phyloP scores from a whole-genome alignment of 2,888 invertebrate species.

The Patella depressa region DNA sequence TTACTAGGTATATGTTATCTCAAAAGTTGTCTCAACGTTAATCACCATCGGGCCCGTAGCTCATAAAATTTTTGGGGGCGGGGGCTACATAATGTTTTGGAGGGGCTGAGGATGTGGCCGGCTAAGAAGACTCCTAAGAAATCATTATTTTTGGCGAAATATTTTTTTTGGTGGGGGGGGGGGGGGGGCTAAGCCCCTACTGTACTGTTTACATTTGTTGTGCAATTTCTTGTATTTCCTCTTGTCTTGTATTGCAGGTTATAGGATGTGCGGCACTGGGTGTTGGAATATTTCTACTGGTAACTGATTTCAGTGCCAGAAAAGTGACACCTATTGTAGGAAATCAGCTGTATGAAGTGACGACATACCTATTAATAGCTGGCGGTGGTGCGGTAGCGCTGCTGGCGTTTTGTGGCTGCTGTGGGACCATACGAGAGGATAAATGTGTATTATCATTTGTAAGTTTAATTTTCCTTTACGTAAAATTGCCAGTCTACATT shows the following conservation, averaged over 20 bases:
- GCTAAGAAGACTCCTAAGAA: too few species aligned
- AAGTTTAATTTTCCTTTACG: constrained; percentile 40
- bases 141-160: neutral
- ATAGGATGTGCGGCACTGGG: constrained; percentile 59
- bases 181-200: neutral
- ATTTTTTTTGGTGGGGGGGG: neutral
- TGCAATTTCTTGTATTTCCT: too few species aligned
- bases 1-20: too few species aligned
- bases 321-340: constrained; percentile 62
- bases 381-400: constrained; percentile 63
- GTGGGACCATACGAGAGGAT: constrained; percentile 64
- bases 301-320: constrained; percentile 63
- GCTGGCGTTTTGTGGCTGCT: constrained; percentile 65
- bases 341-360: constrained; percentile 60
- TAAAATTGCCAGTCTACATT: too few species aligned
- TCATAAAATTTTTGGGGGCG: too few species aligned
- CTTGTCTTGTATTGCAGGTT: constrained; percentile 44
- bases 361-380: constrained; percentile 61
- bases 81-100: too few species aligned
- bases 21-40: neutral
- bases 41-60: neutral
- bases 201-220: neutral
- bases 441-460: constrained; percentile 65
- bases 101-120: too few species aligned
- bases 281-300: constrained; percentile 62